Percentiles rank a stretch among this genome's conserved stretches.
Conservation (phyloP, 2,888 invertebrate genomes). For the Stomorhina lunata region DNA sequence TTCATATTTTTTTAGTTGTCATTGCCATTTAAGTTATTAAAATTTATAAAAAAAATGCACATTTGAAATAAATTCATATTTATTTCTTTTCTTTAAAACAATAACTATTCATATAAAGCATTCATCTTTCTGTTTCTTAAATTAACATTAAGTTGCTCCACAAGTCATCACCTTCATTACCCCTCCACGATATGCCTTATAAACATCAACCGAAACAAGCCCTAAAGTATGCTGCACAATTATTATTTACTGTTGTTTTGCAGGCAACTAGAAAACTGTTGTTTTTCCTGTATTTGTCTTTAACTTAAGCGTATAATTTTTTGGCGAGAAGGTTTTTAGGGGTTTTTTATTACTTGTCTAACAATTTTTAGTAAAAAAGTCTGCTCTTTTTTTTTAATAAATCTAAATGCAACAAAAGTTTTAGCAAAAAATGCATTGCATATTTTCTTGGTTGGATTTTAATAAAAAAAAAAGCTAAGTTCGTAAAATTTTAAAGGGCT, state of each 20-base stretch:
- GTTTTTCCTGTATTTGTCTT: slow-evolving; percentile 48
- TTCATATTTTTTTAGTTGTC: slow-evolving; percentile 20
- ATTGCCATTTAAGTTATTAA: slow-evolving; percentile 51
- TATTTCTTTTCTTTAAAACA: no score
- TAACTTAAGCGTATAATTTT: slow-evolving; percentile 10
- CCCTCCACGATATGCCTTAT: not conserved
- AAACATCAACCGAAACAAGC: not conserved
- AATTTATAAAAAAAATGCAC: no score
- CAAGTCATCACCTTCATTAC: slow-evolving; percentile 29
- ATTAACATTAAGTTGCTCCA: no score
- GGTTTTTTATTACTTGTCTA: slow-evolving; percentile 6
- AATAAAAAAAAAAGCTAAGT: slow-evolving; percentile 21
- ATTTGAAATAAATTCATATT: no score
- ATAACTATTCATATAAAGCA: no score
- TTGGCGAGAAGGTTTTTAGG: slow-evolving; percentile 15
- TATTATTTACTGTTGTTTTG: slow-evolving; percentile 34
- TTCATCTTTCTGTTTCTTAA: no score
- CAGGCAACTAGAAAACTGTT: not conserved
- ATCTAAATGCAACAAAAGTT: slow-evolving; percentile 30
- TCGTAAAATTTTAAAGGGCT: slow-evolving; percentile 1
- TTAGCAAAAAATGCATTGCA: not conserved
- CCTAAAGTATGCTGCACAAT: slow-evolving; percentile 51
- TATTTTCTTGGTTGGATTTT: not conserved
- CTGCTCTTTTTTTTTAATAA: slow-evolving; percentile 32
- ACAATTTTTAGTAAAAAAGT: slow-evolving; percentile 8